phyloP scores from a whole-genome alignment of 2,797 vertebrate genomes.

The Pteropus rufus region DNA sequence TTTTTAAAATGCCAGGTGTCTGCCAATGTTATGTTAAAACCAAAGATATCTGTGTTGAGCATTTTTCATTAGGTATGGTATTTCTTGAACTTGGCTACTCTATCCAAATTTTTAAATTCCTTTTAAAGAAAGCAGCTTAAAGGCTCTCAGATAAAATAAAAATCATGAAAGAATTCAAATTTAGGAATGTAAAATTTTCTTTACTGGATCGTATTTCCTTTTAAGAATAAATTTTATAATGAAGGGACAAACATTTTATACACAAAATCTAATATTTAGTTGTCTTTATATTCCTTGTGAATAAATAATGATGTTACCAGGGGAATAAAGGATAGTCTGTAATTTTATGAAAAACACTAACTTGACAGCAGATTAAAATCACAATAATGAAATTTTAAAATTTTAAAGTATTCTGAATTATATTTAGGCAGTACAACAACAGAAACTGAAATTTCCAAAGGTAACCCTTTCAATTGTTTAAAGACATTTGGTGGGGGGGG shows the following conservation, averaged over 20 bases:
- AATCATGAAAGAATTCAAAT: slow-evolving; percentile 6
- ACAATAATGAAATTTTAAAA: background rate
- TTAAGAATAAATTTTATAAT: background rate
- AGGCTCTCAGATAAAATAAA: slow-evolving; percentile 52
- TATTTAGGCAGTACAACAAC: background rate
- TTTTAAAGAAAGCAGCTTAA: slow-evolving; percentile 33
- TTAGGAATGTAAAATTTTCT: background rate
- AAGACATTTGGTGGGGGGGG: background rate
- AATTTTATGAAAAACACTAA: background rate
- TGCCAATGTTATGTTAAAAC: background rate
- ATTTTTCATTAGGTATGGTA: background rate
- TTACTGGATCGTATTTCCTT: background rate
- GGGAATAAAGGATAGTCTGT: background rate
- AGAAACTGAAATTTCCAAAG: background rate
- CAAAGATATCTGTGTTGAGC: background rate
- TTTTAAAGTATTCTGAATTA: background rate
- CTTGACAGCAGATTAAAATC: background rate
- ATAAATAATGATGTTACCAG: background rate
- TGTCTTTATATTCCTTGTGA: background rate
- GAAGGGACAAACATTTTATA: background rate
- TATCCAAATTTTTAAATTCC: background rate
- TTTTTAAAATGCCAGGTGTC: slow-evolving; percentile 36
- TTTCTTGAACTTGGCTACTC: slow-evolving; percentile 18
- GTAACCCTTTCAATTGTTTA: background rate
- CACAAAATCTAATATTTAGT: background rate